Conservation (phyloP, 2,888 invertebrate genomes). For the Polyommatus icarus region DNA sequence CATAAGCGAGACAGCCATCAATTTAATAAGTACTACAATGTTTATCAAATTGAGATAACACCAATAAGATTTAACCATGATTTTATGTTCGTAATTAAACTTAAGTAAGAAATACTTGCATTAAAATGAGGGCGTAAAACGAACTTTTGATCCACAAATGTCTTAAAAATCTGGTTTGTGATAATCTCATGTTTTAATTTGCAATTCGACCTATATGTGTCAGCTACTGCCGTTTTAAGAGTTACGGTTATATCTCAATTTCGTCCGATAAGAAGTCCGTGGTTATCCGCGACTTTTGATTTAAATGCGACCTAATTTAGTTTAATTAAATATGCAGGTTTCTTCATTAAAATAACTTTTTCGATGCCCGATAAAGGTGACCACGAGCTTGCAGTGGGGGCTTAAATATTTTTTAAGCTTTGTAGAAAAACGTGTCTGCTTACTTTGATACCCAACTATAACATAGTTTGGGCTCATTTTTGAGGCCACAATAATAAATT, state of each 20-base stretch:
- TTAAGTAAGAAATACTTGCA: not conserved
- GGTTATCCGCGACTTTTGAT: not conserved
- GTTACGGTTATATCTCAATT: not conserved
- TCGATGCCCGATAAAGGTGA: not conserved
- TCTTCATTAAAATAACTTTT: conserved; percentile 13
- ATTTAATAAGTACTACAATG: not conserved
- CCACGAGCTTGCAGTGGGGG: too few relatives aligned
- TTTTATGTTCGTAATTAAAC: not conserved
- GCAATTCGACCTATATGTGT: conserved; percentile 7
- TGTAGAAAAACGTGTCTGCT: too few relatives aligned
- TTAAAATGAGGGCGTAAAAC: not conserved
- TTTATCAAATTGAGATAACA: conserved; percentile 5
- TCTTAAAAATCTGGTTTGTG: not conserved
- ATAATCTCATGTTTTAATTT: not conserved
- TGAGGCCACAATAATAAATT: too few relatives aligned
- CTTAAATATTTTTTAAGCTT: too few relatives aligned
- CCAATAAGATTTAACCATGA: not conserved
- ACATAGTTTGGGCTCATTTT: too few relatives aligned
- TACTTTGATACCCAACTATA: too few relatives aligned
- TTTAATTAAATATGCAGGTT: not conserved
- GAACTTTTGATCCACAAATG: conserved; percentile 22
- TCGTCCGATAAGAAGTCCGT: not conserved
- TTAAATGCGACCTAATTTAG: not conserved
- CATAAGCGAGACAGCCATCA: not conserved
- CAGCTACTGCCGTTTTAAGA: not conserved